phyloP scores from a whole-genome alignment of 2,113 vertebrate species.

The Saguinus imperator region DNA sequence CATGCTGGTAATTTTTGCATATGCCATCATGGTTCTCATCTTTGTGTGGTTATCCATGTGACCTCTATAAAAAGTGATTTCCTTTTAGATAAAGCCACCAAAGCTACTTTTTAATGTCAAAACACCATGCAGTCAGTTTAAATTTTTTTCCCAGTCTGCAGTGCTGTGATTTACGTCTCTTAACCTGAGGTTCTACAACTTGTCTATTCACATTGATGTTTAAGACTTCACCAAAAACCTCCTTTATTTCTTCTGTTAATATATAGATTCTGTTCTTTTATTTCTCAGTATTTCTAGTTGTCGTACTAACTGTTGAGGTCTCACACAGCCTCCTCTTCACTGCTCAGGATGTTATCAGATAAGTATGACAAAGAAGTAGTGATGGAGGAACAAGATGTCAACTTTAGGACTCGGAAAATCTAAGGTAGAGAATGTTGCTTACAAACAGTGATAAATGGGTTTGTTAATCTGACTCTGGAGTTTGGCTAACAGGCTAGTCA shows the following conservation, averaged over 20 bases:
- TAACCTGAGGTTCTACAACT: neutral
- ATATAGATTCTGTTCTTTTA: neutral
- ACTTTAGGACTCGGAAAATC: neutral
- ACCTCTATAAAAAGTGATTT: neutral
- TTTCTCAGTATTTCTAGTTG: neutral
- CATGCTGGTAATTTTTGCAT: neutral
- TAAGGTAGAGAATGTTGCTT: neutral
- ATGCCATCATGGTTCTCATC: neutral
- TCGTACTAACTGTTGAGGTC: neutral
- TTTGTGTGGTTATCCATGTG: neutral
- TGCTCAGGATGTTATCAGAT: neutral
- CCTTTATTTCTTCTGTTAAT: neutral
- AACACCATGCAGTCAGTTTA: neutral
- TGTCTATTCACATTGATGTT: neutral
- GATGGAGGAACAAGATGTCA: neutral
- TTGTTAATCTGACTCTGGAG: neutral
- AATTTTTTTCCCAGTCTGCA: neutral
- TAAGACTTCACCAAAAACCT: neutral
- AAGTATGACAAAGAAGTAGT: neutral
- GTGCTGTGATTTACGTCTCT: neutral
- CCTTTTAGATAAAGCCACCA: neutral
- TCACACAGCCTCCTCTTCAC: neutral
- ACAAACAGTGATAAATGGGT: neutral
- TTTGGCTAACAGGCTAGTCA: neutral
- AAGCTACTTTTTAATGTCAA: neutral